Percentiles rank a stretch among this genome's conserved stretches.
Evolutionary conservation across 2,113 vertebrate species (phyloP).

Genomic region (Myotis lucifugus): DNA sequence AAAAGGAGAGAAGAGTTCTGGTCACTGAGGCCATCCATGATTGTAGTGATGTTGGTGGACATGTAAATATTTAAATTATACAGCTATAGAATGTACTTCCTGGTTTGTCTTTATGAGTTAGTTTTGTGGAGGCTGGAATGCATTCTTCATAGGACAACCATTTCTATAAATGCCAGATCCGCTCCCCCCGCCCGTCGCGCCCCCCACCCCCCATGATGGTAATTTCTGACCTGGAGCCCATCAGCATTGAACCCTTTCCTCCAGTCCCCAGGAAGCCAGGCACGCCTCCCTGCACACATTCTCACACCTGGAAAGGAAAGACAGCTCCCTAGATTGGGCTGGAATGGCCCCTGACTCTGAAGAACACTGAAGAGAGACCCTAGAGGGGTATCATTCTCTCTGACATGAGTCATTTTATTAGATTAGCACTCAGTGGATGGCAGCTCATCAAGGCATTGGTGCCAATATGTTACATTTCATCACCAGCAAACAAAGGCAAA

Average conservation of each 20-base stretch:
- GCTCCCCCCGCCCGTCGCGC: too few relatives aligned
- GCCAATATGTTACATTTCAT: neutral
- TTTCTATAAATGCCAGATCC: neutral
- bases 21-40: neutral
- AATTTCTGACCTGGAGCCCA: neutral
- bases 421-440: neutral
- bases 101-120: neutral
- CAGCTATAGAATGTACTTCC: neutral
- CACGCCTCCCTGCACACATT: neutral
- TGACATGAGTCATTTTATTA: conserved; percentile 8
- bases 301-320: neutral
- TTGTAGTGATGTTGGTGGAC: neutral
- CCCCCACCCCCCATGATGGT: neutral
- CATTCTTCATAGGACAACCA: neutral
- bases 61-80: neutral
- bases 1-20: conserved; percentile 15
- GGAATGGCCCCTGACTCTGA: neutral
- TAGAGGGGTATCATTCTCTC: neutral
- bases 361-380: neutral
- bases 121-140: neutral
- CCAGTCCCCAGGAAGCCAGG: neutral
- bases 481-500: conserved; percentile 32
- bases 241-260: neutral
- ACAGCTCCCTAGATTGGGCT: neutral
- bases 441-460: neutral